Base-by-base conservation (phyloP, 2,888 invertebrate genomes). In the Nymphalis polychloros region DNA sequence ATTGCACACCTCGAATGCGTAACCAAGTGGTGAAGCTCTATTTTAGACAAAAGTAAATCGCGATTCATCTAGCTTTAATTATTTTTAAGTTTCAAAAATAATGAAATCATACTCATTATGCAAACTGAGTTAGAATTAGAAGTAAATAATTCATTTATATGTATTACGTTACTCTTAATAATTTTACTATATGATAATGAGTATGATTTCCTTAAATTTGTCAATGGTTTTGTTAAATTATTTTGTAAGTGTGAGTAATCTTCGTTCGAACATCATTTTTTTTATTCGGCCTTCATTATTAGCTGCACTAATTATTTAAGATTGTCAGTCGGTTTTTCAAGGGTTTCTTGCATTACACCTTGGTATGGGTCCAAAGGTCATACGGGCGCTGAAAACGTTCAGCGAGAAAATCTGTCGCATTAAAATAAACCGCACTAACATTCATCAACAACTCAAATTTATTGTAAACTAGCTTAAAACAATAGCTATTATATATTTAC, bases 301-400 rank as follows among this genome's bases (percentile, higher is more conserved):
- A 53, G 27, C 27, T 35, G 55, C 17, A 31, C 8, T n/a, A 17
- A 27, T n/a, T 35, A 48, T 55, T 68, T 57, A 13, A 16, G 63
- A 41, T 59, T 27, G 23, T 19, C 41, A 57, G 48, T 49, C 41
- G 62, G 61, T 61, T 64, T 55, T 65, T 55, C 59, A 57, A 65
- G 31, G 57, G 64, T 65, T 69, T 61, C 27, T 57, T 57, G 49
- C 60, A 59, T 53, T 53, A 17, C 52, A 69, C 67, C 70, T 73
- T 74, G 74, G 73, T 69, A 64, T 60, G 64, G 55, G 72, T 72
- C 74, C 76, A 75, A 75, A 76, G 76, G 76, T 65, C 74, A 62
- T 69, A 64, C 64, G 62, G 53, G 63, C 55, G 69, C 66, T 67
- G 59, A 53, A 69, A 64, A 53, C 57, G 17, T 57, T 59, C 20